Conservation (phyloP, 2,888 invertebrate species). For the Dysmachus trigonus region DNA sequence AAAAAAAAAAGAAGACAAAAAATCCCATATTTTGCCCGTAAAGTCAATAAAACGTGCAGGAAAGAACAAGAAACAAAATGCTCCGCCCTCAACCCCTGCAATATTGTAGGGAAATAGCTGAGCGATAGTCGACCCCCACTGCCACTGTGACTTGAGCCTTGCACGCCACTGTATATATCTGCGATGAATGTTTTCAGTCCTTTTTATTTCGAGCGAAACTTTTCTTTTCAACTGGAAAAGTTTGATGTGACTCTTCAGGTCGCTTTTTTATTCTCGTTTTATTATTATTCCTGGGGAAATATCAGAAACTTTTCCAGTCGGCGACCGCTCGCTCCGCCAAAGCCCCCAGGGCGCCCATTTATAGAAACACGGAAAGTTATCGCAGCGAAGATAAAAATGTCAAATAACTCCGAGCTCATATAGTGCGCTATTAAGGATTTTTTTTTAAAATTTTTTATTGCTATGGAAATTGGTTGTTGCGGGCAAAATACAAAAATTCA, state of each 20-base stretch:
- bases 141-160: background rate
- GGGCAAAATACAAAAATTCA: background rate
- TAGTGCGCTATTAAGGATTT: background rate
- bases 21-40: background rate
- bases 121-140: background rate
- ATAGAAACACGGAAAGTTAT: conserved; percentile 12
- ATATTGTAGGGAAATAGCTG: background rate
- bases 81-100: background rate
- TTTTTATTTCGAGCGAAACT: background rate
- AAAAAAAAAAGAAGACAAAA: background rate
- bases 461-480: background rate
- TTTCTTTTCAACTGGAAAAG: conserved; percentile 29
- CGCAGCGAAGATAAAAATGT: background rate
- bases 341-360: background rate
- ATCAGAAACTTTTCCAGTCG: background rate
- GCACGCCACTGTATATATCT: background rate
- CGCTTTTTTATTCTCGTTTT: background rate
- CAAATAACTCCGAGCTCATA: background rate
- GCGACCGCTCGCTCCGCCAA: background rate
- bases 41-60: background rate
- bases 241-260: conserved; percentile 14
- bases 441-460: background rate
- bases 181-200: background rate
- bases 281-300: background rate
- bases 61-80: background rate